Conservation (phyloP, 1,140 invertebrate genomes). For the Eueides isabella region DNA sequence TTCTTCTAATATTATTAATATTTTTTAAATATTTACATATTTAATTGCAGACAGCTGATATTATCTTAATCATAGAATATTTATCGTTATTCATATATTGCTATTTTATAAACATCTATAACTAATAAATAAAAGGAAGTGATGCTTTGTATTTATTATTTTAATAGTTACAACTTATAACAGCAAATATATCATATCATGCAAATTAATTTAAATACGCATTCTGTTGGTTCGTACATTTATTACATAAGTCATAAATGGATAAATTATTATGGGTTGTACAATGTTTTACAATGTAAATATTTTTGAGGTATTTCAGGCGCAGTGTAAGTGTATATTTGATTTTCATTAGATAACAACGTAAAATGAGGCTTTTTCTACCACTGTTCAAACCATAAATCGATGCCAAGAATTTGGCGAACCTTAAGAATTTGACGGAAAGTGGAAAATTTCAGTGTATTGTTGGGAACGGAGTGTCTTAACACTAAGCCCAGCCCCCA, state of each 20-base stretch:
- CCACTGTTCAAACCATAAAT: too few relatives aligned
- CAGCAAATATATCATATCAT: slow-evolving; percentile 7
- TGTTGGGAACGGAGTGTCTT: too few relatives aligned
- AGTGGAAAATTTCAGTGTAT: too few relatives aligned
- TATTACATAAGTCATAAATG: not conserved
- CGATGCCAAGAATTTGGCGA: too few relatives aligned
- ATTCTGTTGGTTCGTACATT: not conserved
- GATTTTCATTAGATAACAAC: too few relatives aligned
- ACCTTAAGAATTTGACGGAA: too few relatives aligned
- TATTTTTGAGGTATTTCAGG: not conserved
- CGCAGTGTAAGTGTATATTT: not conserved
- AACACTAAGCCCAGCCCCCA: too few relatives aligned
- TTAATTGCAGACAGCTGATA: not conserved
- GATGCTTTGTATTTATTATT: not conserved
- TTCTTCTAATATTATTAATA: too few relatives aligned
- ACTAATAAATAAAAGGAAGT: not conserved
- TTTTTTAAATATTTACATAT: too few relatives aligned
- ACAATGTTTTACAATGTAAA: not conserved
- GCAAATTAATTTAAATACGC: not conserved
- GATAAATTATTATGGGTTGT: not conserved
- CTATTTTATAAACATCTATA: slow-evolving; percentile 11
- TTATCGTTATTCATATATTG: not conserved
- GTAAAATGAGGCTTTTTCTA: too few relatives aligned
- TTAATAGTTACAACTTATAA: not conserved
- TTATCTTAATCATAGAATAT: not conserved